These are phyloP conservation scores for Apoda limacodes DNA, from an alignment of 2,888 invertebrate species.

Conservation along the genomic window DNA sequence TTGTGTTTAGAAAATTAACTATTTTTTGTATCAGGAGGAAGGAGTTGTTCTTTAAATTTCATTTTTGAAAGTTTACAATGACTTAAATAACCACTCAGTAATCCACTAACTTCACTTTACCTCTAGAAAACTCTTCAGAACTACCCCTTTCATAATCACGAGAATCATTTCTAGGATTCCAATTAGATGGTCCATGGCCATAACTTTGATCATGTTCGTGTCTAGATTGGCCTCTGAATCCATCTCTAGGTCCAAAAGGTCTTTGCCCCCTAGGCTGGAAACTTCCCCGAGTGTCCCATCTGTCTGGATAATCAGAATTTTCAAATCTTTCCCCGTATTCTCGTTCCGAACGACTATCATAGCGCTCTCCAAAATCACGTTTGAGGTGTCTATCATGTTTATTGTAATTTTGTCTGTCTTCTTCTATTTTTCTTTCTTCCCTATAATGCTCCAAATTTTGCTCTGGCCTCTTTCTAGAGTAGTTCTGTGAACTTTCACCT, in stretches of 20 bases:
- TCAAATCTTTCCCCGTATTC: slow-evolving; percentile 13
- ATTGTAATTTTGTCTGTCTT: slow-evolving; percentile 18
- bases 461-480: slow-evolving; percentile 23
- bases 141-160: slow-evolving; percentile 20
- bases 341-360: slow-evolving; percentile 18
- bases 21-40: too few species aligned
- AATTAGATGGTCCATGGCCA: slow-evolving; percentile 20
- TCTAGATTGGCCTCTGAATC: slow-evolving; percentile 27
- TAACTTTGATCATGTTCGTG: slow-evolving; percentile 23
- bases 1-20: too few species aligned
- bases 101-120: slow-evolving; percentile 54
- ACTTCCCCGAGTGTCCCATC: slow-evolving; percentile 28
- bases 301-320: slow-evolving; percentile 20
- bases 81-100: too few species aligned
- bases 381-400: slow-evolving; percentile 29
- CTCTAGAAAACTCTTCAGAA: slow-evolving; percentile 24
- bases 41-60: too few species aligned
- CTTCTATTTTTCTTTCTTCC: slow-evolving; percentile 23
- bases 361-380: slow-evolving; percentile 17
- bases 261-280: slow-evolving; percentile 22
- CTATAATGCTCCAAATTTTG: slow-evolving; percentile 22
- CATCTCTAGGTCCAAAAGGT: slow-evolving; percentile 34
- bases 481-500: slow-evolving; percentile 23
- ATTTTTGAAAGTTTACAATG: too few species aligned
- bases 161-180: slow-evolving; percentile 11